Evolutionary conservation across 2,888 invertebrate species (phyloP).

Genomic region (Hydroisotoma schaefferi): DNA sequence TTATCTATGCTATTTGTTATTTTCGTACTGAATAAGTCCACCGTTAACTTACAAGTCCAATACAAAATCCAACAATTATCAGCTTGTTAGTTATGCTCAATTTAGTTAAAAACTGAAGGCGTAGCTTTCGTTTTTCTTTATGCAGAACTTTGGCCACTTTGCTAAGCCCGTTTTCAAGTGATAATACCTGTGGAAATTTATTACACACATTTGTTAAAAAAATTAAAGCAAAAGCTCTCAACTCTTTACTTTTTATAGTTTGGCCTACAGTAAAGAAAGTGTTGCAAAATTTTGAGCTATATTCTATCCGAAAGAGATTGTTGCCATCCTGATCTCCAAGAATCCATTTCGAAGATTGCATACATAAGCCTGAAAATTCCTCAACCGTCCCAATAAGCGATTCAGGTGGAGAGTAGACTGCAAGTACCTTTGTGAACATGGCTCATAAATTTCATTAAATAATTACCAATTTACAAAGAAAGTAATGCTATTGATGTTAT

Average conservation of each 20-base stretch:
- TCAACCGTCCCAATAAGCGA: conserved; percentile 36
- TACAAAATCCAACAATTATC: conserved; percentile 35
- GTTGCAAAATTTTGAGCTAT: conserved; percentile 18
- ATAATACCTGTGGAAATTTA: neutral
- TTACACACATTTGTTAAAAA: neutral
- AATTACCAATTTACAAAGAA: no score
- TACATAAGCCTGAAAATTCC: conserved; percentile 32
- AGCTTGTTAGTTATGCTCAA: conserved; percentile 33
- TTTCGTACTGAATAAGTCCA: no score
- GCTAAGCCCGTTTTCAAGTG: neutral
- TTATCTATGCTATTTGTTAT: no score
- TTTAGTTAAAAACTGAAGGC: conserved; percentile 35
- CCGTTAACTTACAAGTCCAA: conserved; percentile 35
- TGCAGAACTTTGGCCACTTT: conserved; percentile 14
- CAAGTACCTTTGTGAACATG: conserved; percentile 41
- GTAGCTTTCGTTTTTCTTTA: conserved; percentile 22
- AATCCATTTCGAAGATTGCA: conserved; percentile 32
- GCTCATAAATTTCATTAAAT: no score
- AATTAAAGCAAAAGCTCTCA: neutral
- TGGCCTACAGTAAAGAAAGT: conserved; percentile 19
- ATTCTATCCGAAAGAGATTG: conserved; percentile 34
- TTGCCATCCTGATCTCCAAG: conserved; percentile 42
- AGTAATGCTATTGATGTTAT: no score
- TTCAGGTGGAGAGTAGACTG: conserved; percentile 36
- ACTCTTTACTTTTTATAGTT: neutral